Conservation (phyloP, 2,888 invertebrate genomes). For the Boloria selene region DNA sequence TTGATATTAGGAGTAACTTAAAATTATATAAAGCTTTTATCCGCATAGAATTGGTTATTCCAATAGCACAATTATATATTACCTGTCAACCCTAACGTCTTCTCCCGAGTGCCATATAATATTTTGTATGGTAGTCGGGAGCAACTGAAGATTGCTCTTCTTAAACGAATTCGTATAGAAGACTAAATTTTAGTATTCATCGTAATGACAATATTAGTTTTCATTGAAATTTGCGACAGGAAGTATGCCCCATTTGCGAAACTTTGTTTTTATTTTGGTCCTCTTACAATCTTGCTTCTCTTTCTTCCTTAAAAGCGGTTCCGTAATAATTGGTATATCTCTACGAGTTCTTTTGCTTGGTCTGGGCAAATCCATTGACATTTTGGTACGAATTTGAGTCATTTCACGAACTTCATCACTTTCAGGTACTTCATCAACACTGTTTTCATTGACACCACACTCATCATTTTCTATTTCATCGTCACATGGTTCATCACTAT, state of each 20-base stretch:
- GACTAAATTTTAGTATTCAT: not conserved
- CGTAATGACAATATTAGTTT: not conserved
- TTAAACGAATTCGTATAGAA: no score
- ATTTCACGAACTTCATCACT: conserved; percentile 10
- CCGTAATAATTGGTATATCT: conserved; percentile 10
- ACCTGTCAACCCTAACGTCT: no score
- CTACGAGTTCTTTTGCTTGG: conserved; percentile 12
- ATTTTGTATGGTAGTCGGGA: no score
- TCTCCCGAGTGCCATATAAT: no score
- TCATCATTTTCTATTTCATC: no score
- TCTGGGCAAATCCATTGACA: conserved; percentile 4
- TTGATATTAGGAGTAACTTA: no score
- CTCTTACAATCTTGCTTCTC: conserved; percentile 50
- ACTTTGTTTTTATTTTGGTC: conserved; percentile 50
- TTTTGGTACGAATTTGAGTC: not conserved
- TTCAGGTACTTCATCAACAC: not conserved
- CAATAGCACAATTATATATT: no score
- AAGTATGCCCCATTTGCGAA: conserved; percentile 56
- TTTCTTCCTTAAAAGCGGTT: conserved; percentile 22
- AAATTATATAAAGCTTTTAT: no score
- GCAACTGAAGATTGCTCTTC: no score
- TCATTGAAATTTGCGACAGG: conserved; percentile 53
- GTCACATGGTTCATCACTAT: not conserved
- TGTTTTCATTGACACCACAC: not conserved
- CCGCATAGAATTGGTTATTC: no score